Evolutionary conservation across 2,797 vertebrate species (phyloP).

Genomic region (Champsocephalus esox): DNA sequence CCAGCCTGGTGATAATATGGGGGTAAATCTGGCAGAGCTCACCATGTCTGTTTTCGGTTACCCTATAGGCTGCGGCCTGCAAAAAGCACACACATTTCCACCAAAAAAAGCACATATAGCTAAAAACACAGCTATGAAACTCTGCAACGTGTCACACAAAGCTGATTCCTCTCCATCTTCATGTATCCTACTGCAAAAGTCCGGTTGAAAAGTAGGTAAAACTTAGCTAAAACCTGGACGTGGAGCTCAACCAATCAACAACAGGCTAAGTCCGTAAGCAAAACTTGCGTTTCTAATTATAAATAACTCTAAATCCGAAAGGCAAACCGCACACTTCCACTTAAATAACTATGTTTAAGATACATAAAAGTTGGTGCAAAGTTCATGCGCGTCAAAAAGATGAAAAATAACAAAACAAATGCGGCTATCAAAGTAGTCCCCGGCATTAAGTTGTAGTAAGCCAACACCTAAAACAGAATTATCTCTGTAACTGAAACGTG

Average conservation of each 20-base stretch:
- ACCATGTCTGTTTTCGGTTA: constrained; percentile 69
- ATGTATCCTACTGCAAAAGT: neutral
- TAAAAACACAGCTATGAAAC: constrained; percentile 22
- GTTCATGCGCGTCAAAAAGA: neutral
- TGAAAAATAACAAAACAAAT: constrained; percentile 62
- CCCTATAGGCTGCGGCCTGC: constrained; percentile 81
- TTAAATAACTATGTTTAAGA: fast-evolving
- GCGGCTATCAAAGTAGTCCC: constrained; percentile 46
- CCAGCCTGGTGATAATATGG: constrained; percentile 25
- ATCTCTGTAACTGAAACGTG: neutral
- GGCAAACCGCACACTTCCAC: neutral
- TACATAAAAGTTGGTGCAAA: neutral
- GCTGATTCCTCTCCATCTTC: neutral
- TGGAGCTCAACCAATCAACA: constrained; percentile 58
- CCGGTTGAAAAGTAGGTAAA: constrained; percentile 26
- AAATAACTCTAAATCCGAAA: neutral
- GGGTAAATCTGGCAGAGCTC: constrained; percentile 63
- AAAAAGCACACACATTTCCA: constrained; percentile 32
- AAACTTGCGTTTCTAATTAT: constrained; percentile 23
- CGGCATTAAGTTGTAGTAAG: constrained; percentile 6
- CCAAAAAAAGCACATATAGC: neutral
- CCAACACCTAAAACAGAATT: constrained; percentile 19
- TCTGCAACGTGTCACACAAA: constrained; percentile 32
- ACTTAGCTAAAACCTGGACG: constrained; percentile 39
- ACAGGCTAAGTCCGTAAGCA: constrained; percentile 57